A percentile compares a stretch with the other conserved stretches of the same genome.
These are phyloP conservation scores for Shinisaurus crocodilurus DNA, from an alignment of 2,113 vertebrate species.

Conservation along the genomic window DNA sequence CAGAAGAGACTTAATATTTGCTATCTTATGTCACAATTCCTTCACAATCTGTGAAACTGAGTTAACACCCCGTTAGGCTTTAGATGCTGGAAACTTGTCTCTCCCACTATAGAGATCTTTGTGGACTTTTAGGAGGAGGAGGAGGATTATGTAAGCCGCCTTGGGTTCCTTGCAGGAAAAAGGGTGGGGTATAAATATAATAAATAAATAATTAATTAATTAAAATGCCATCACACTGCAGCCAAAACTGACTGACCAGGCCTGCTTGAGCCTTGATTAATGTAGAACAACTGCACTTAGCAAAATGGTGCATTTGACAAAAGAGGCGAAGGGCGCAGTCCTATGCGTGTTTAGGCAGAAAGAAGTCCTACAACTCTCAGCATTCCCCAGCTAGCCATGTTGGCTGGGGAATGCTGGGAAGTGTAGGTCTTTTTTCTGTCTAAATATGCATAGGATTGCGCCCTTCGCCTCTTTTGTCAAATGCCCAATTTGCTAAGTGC, in stretches of 20 bases:
- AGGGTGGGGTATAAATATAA: too few relatives aligned
- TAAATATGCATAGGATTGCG: background rate
- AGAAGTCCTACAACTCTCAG: too few relatives aligned
- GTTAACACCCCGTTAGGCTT: background rate
- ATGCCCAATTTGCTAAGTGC: background rate
- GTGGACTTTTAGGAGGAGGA: background rate
- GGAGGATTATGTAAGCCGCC: too few relatives aligned
- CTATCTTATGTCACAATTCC: background rate
- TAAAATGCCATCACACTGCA: slow-evolving; percentile 12
- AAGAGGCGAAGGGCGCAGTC: background rate
- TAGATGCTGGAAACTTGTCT: background rate
- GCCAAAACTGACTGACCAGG: slow-evolving; percentile 10
- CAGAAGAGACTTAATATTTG: background rate
- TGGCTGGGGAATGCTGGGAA: too few relatives aligned
- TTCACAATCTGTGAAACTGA: background rate
- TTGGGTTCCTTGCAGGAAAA: too few relatives aligned
- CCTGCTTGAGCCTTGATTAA: background rate
- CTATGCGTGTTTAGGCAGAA: too few relatives aligned
- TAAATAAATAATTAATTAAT: too few relatives aligned
- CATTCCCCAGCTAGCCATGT: too few relatives aligned
- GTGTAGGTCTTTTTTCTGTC: too few relatives aligned
- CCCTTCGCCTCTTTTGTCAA: background rate
- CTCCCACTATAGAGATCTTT: background rate
- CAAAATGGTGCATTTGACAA: background rate
- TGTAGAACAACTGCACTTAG: slow-evolving; percentile 4